These are phyloP conservation scores for Rhynchomys soricoides DNA, from an alignment of 2,113 vertebrate genomes.

Conservation along the genomic window DNA sequence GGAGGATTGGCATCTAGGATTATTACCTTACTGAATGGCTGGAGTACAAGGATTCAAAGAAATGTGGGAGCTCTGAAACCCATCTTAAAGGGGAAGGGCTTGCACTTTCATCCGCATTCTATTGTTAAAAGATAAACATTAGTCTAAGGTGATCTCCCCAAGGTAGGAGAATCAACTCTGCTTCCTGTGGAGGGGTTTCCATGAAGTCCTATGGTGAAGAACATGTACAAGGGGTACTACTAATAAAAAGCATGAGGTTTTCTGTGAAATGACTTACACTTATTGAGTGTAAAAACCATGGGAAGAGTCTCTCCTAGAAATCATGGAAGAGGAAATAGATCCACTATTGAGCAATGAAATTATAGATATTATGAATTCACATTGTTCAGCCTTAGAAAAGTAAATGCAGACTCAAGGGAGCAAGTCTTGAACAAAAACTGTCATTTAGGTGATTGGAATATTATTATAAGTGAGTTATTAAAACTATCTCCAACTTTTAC, in stretches of 20 bases:
- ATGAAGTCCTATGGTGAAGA: background rate
- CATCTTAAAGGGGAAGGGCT: background rate
- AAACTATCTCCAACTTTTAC: background rate
- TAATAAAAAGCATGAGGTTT: background rate
- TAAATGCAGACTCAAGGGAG: background rate
- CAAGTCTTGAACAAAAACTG: background rate
- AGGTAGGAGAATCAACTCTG: background rate
- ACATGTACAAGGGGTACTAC: background rate
- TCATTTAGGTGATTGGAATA: background rate
- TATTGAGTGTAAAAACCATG: background rate
- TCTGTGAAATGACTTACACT: background rate
- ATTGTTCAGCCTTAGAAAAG: background rate
- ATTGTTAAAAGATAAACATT: background rate
- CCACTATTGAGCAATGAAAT: background rate
- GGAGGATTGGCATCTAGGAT: background rate
- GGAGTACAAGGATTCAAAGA: background rate
- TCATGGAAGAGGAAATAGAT: background rate
- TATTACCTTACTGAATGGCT: background rate
- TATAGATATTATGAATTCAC: constrained; percentile 12
- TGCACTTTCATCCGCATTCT: background rate
- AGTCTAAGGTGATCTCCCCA: background rate
- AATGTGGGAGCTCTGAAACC: background rate
- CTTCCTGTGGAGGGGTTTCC: background rate
- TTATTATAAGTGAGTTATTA: background rate
- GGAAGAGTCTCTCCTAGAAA: background rate